phyloP scores from a whole-genome alignment of 1,140 invertebrate genomes.

The Drosophila bipectinata region DNA sequence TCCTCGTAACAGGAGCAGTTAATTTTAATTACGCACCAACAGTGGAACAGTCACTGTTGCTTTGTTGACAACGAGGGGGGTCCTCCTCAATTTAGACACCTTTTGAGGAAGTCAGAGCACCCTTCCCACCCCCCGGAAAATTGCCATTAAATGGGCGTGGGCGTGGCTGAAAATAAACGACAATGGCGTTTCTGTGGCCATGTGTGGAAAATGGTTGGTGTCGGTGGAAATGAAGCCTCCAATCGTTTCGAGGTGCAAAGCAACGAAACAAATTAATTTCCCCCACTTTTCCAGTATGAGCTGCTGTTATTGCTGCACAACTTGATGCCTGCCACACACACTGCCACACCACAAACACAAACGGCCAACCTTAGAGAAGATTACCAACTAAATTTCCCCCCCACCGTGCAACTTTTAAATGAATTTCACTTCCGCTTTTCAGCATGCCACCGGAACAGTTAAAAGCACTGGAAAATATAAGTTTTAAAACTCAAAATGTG shows the following conservation, averaged over 20 bases:
- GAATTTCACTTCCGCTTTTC: slow-evolving; percentile 35
- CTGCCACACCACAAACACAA: slow-evolving; percentile 8
- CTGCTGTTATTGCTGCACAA: slow-evolving; percentile 13
- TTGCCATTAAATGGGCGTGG: slow-evolving; percentile 71
- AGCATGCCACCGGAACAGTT: slow-evolving; percentile 6
- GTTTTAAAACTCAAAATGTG: background rate
- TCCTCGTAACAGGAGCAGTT: slow-evolving; percentile 60
- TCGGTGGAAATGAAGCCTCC: slow-evolving; percentile 53
- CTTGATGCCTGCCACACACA: slow-evolving; percentile 8
- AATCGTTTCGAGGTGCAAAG: slow-evolving; percentile 71
- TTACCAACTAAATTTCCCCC: slow-evolving; percentile 41
- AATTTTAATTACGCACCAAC: slow-evolving; percentile 78
- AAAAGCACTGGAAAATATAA: background rate
- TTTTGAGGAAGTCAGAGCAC: slow-evolving; percentile 30
- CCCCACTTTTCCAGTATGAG: slow-evolving; percentile 30
- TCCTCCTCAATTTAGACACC: slow-evolving; percentile 77
- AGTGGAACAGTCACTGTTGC: slow-evolving; percentile 41
- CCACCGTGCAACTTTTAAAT: slow-evolving; percentile 27
- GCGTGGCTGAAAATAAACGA: slow-evolving; percentile 62
- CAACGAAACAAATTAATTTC: slow-evolving; percentile 81
- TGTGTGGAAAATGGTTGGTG: slow-evolving; percentile 52
- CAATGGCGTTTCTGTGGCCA: slow-evolving; percentile 65
- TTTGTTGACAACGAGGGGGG: slow-evolving; percentile 63
- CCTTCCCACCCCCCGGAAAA: slow-evolving; percentile 25
- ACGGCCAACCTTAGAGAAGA: slow-evolving; percentile 28